Evolutionary conservation across 2,113 vertebrate species (phyloP).

Genomic region (Leuciscus idus): DNA sequence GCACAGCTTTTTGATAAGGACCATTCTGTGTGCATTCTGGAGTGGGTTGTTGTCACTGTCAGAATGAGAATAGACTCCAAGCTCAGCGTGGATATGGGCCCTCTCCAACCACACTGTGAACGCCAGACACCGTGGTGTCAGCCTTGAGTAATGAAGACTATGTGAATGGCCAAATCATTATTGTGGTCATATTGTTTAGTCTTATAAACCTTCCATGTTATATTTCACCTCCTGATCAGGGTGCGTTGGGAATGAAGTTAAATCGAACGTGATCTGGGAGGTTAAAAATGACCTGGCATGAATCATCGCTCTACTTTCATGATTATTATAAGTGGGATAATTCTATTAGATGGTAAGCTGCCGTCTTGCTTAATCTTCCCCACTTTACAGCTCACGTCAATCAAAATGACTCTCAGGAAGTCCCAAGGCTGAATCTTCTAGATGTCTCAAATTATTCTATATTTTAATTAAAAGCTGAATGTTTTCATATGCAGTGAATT

Average conservation of each 20-base stretch:
- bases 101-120: neutral
- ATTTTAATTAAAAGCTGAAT: conserved; percentile 20
- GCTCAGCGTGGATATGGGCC: conserved; percentile 28
- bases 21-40: conserved; percentile 69
- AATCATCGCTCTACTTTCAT: conserved; percentile 46
- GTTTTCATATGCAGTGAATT: conserved; percentile 32
- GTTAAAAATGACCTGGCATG: conserved; percentile 12
- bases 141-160: conserved; percentile 61
- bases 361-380: conserved; percentile 51
- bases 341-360: conserved; percentile 38
- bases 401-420: conserved; percentile 45
- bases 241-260: neutral
- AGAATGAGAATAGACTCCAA: conserved; percentile 63
- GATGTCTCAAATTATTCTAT: neutral
- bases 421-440: conserved; percentile 33
- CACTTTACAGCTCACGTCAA: conserved; percentile 50
- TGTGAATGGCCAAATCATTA: conserved; percentile 61
- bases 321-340: conserved; percentile 14
- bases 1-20: conserved; percentile 56
- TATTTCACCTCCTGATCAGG: neutral
- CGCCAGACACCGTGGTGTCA: conserved; percentile 34
- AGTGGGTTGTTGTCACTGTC: conserved; percentile 53
- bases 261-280: conserved; percentile 11
- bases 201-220: conserved; percentile 3
- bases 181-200: conserved; percentile 38